Base-by-base conservation (phyloP, 1,140 invertebrate species). In the Gryllus bimaculatus region DNA sequence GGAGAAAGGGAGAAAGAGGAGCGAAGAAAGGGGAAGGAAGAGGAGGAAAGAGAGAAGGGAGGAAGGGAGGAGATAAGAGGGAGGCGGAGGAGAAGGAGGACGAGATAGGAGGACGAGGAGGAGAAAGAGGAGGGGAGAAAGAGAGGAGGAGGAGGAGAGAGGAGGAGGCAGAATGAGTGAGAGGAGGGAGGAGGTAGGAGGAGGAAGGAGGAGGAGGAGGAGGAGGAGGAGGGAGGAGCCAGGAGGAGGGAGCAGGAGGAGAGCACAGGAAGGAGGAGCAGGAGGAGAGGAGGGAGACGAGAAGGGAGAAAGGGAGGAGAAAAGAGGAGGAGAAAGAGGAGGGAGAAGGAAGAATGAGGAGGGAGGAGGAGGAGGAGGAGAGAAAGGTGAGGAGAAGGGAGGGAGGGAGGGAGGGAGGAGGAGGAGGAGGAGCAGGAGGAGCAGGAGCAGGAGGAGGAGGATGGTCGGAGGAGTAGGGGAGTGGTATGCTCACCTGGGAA, bases 401-500 rank as follows among this genome's bases (percentile, higher is more conserved):
- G 54, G 54, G 54, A 73, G 54, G 18, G 54, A 73, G 18, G 18
- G 18, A 73, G 54, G 18, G 8, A 73, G 18, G 18, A 8, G 18
- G 18, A 73, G 18, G 54, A 73, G 8, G 54, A 73, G 54, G 54
- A 73, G 54, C 10, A 73, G 18, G 18, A 18, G 54, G 18, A 73
- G 54, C 10, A 73, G 8, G 18, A 73, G 18, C 10, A 73, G 54
- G 8, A 73, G 10, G 18, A 18, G 18, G 10, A 73, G 18, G 18
- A 18, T 73, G 18, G 54, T 12, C 54, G 18, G 54, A 12, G 18
- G 54, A 73, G 8, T 54, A 8, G 49, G 8, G 49, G 49, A 15
- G 49, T 54, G 49, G 15, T 8, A 21, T 49, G n/a, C 84, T 83
- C 80, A 86, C 90, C 80, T 87, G 85, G 66, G n/a, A n/a, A n/a